Evolutionary conservation across 2,797 vertebrate species (phyloP).

Genomic region (Garrulus glandarius): DNA sequence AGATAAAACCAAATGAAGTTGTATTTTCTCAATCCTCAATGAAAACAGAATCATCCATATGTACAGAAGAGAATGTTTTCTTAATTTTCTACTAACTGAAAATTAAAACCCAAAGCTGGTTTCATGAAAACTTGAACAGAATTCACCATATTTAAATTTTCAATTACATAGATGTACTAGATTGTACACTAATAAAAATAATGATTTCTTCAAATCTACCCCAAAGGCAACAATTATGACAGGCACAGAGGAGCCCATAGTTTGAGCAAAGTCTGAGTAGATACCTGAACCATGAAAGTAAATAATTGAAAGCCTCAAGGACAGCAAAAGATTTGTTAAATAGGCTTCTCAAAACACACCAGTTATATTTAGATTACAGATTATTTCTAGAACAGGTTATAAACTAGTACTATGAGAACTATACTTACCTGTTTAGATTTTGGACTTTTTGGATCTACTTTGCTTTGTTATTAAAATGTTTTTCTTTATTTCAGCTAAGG

Average conservation of each 20-base stretch:
- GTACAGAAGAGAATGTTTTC: not conserved
- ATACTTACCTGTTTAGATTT: not conserved
- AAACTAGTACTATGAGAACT: not conserved
- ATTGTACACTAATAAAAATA: not conserved
- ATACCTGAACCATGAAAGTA: not conserved
- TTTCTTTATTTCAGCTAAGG: not conserved
- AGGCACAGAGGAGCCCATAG: not conserved
- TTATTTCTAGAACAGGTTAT: not conserved
- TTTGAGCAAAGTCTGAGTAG: not conserved
- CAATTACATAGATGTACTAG: not conserved
- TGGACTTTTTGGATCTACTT: not conserved
- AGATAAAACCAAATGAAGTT: slow-evolving; percentile 29
- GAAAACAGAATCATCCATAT: not conserved
- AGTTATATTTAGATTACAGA: not conserved
- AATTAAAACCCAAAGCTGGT: not conserved
- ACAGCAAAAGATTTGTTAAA: not conserved
- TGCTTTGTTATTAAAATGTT: not conserved
- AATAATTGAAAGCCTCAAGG: not conserved
- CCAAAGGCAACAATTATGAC: not conserved
- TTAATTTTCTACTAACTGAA: not conserved
- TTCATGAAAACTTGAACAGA: not conserved
- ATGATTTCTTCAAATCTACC: not conserved
- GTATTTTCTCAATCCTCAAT: not conserved
- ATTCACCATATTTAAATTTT: not conserved
- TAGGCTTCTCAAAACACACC: not conserved